phyloP scores from a whole-genome alignment of 1,140 invertebrate species.

The Sipha flava region DNA sequence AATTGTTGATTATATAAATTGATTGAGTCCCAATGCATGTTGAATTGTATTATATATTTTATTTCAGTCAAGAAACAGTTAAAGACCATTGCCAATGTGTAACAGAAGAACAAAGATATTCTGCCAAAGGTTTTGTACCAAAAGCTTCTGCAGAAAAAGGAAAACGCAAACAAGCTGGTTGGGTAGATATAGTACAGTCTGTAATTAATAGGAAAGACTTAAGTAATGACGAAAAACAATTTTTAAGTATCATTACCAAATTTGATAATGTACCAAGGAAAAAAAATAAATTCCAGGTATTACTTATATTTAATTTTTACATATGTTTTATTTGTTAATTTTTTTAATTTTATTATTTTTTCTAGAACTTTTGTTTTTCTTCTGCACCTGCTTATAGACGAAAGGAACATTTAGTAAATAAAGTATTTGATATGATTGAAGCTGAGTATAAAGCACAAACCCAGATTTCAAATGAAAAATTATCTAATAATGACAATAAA shows the following conservation, averaged over 20 bases:
- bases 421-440: conserved; percentile 62
- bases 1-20: no score
- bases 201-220: conserved; percentile 58
- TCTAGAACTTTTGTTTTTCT: conserved; percentile 55
- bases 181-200: conserved; percentile 72
- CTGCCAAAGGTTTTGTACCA: conserved; percentile 67
- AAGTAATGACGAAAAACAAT: conserved; percentile 49
- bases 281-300: conserved; percentile 37
- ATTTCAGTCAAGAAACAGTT: conserved; percentile 14
- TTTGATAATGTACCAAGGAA: conserved; percentile 66
- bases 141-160: conserved; percentile 72
- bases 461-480: conserved; percentile 39
- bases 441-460: conserved; percentile 51
- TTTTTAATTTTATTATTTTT: conserved; percentile 29
- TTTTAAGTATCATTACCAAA: conserved; percentile 63
- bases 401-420: conserved; percentile 51
- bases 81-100: conserved; percentile 78
- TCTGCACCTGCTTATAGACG: conserved; percentile 51
- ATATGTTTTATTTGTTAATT: not conserved
- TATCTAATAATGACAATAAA: conserved; percentile 34
- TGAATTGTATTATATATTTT: not conserved
- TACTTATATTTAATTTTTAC: conserved; percentile 28
- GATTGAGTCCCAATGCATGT: no score
- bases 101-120: conserved; percentile 82
- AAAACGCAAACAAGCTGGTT: conserved; percentile 78